Base-by-base conservation (phyloP, 2,888 invertebrate genomes). In the Hipparchia semele region DNA sequence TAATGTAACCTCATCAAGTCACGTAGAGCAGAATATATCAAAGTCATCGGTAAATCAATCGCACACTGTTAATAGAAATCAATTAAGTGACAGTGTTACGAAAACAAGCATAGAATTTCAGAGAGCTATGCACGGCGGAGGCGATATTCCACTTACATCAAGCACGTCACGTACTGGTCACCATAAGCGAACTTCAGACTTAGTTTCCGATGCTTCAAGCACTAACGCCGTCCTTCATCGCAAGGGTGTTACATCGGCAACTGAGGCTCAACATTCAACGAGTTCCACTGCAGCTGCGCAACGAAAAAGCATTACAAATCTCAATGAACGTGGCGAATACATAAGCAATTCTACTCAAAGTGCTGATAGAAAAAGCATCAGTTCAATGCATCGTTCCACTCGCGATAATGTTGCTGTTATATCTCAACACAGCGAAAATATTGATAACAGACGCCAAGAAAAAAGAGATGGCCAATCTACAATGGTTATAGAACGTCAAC, bases 161-260 rank as follows among this genome's bases (percentile, higher is more conserved):
- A 78, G 83, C 76, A 80, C 89, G n/a, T 80, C 87, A 62, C 88
- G 91, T 62, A 80, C 86, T 72, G 93, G 93, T 7, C 95, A 95
- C 77, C 96, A 97, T 83, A 97, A 97, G 82, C 95, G 97, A 61
- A 96, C 96, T 82, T 97, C 96, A 76, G 95, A 97, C 66, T 95
- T 98, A 75, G 95, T 96, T 0, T 96, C 97, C 0, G 95, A 96
- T 71, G 95, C 96, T n/a, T 96, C 97, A 79, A 95, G 97, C 3
- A 95, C 94, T 68, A 98, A 98, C 82, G 94, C 97, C 60, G 96
- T 98, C 62, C 94, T 98, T 54, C 97, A 97, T 85, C 95, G 98
- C 60, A 97, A 97, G 83, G 96, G 96, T 23, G 89, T 95, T 10
- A 94, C 95, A 2, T 95, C 96, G 0, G 95, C 96, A 0, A 95